A percentile compares a stretch with the other conserved stretches of the same genome.
Evolutionary conservation across 2,888 invertebrate species (phyloP).

Genomic region (Dysmachus trigonus): DNA sequence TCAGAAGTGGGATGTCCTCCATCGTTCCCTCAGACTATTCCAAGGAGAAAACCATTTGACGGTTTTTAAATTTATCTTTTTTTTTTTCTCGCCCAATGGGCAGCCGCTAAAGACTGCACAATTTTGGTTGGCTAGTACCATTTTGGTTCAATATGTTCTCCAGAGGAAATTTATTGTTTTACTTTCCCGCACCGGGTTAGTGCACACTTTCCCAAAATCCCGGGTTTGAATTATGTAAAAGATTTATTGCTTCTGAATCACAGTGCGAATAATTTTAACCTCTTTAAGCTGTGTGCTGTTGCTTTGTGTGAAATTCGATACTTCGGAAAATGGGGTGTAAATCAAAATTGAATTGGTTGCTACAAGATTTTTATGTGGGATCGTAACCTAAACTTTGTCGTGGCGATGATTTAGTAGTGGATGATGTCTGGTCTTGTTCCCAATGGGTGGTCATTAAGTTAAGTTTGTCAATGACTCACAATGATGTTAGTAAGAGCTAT

Average conservation of each 20-base stretch:
- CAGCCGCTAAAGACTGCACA: conserved; percentile 1
- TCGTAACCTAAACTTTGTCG: neutral
- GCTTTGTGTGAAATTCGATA: neutral
- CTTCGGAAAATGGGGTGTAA: neutral
- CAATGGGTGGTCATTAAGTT: neutral
- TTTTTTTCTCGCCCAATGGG: neutral
- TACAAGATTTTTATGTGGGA: neutral
- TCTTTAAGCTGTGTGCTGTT: neutral
- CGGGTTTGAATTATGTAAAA: neutral
- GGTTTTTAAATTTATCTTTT: neutral
- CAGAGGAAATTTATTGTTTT: conserved; percentile 1
- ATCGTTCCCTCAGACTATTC: neutral
- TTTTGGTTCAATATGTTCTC: neutral
- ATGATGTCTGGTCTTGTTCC: neutral
- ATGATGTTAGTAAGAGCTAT: neutral
- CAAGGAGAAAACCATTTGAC: neutral
- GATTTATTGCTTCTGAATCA: neutral
- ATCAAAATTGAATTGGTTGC: neutral
- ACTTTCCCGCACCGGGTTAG: neutral
- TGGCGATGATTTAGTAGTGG: neutral
- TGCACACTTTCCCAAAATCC: neutral
- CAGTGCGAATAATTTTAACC: neutral
- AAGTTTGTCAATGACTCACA: neutral
- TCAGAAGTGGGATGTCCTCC: neutral
- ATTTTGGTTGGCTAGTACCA: neutral